Percentiles rank a stretch among this genome's conserved stretches.
Evolutionary conservation across 2,797 vertebrate genomes (phyloP).

Genomic region (Lacerta bilineata): DNA sequence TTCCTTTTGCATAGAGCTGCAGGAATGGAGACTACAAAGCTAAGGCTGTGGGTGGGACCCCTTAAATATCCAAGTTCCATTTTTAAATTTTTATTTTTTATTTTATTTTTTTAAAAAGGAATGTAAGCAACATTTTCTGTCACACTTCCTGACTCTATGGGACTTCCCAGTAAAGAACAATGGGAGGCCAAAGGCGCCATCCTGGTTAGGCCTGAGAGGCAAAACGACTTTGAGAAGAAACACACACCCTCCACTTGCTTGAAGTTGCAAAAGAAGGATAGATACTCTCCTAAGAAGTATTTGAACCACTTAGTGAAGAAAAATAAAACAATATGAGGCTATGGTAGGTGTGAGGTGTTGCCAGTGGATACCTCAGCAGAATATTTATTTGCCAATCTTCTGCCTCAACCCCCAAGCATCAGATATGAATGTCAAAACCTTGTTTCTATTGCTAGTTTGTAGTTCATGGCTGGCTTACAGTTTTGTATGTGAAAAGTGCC

Average conservation of each 20-base stretch:
- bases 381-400: background rate
- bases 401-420: background rate
- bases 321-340: too few species aligned
- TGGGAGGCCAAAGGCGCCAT: background rate
- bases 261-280: too few species aligned
- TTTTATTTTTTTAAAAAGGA: background rate
- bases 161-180: background rate
- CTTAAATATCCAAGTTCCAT: slow-evolving; percentile 10
- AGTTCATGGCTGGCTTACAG: background rate
- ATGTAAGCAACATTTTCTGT: slow-evolving; percentile 6
- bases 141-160: background rate
- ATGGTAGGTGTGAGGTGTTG: background rate
- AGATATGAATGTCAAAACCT: background rate
- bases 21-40: background rate
- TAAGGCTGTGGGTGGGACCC: slow-evolving; percentile 26
- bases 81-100: slow-evolving; percentile 30
- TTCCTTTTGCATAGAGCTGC: slow-evolving; percentile 29
- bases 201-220: background rate
- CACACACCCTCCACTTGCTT: rapidly evolving
- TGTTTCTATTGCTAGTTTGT: background rate
- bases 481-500: too few species aligned
- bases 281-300: too few species aligned
- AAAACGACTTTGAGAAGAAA: background rate
- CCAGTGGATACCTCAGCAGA: too few species aligned
- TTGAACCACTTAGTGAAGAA: too few species aligned